phyloP scores from a whole-genome alignment of 2,797 vertebrate species.

The Epinephelus coioides region DNA sequence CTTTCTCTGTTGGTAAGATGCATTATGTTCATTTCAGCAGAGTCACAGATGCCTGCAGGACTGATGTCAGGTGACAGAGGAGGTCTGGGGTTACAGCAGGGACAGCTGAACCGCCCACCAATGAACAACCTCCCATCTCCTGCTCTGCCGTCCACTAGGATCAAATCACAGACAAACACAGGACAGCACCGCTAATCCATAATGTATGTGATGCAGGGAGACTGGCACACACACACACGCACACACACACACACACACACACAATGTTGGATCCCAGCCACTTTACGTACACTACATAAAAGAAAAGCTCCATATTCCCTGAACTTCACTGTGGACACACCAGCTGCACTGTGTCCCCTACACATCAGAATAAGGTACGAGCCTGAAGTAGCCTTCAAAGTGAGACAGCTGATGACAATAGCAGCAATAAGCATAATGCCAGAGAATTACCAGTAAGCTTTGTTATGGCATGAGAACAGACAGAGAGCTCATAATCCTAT shows the following conservation, averaged over 20 bases:
- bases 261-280: conserved; percentile 32
- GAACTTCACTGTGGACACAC: conserved; percentile 8
- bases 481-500: conserved; percentile 37
- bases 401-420: conserved; percentile 36
- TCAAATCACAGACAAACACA: conserved; percentile 48
- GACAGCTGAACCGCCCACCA: conserved; percentile 20
- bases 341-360: not conserved
- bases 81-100: conserved; percentile 10
- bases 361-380: not conserved
- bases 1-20: conserved; percentile 13
- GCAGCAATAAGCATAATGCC: conserved; percentile 33
- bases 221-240: not conserved
- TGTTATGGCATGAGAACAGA: conserved; percentile 19
- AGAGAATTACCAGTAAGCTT: conserved; percentile 26
- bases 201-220: conserved; percentile 43
- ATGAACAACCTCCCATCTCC: conserved; percentile 13
- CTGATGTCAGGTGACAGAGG: conserved; percentile 43
- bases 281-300: conserved; percentile 6
- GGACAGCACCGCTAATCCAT: conserved; percentile 47
- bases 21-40: conserved; percentile 42
- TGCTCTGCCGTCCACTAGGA: conserved; percentile 29
- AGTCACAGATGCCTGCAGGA: conserved; percentile 19
- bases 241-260: conserved; percentile 32
- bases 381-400: conserved; percentile 3
- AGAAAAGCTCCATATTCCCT: conserved; percentile 13